phyloP scores from a whole-genome alignment of 2,797 vertebrate genomes.

The Chelon auratus region DNA sequence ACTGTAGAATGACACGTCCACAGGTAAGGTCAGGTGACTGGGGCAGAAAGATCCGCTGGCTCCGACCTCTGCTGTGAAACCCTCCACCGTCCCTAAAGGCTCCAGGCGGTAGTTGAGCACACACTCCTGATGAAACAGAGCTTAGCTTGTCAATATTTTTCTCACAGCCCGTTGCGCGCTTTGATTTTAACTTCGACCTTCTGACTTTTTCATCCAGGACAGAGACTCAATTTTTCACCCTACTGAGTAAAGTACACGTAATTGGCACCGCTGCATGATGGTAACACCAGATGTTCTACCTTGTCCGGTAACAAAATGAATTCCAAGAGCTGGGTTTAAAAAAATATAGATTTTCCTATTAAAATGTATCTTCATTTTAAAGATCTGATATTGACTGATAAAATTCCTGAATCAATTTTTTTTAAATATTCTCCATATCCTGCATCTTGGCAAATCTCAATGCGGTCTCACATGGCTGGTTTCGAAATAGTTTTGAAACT shows the following conservation, averaged over 20 bases:
- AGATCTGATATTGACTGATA: no score
- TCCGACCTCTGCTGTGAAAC: slow-evolving; percentile 97
- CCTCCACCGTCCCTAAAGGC: slow-evolving; percentile 91
- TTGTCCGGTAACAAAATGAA: no score
- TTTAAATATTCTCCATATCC: no score
- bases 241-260: no score
- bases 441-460: no score
- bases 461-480: no score
- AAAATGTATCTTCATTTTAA: no score
- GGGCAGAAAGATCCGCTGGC: slow-evolving; percentile 98
- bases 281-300: background rate
- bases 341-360: no score
- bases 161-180: background rate
- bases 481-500: no score
- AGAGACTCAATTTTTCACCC: no score
- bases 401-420: no score
- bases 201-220: background rate
- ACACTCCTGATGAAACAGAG: slow-evolving; percentile 87
- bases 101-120: slow-evolving; percentile 97
- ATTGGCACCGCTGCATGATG: background rate
- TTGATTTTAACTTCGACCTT: background rate
- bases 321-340: no score
- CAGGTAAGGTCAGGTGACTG: slow-evolving; percentile 96
- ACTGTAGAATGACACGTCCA: slow-evolving; percentile 98
- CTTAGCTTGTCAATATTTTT: background rate